Evolutionary conservation across 2,113 vertebrate genomes (phyloP).

Genomic region (sheep (Ovis aries)): ARS-UI_Ramb_v3.0 NC_056066.1:9955501-9956000

Average conservation of each 20-base stretch:
- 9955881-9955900: conserved; percentile 20
- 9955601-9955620: not conserved
- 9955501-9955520: not conserved
- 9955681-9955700: conserved; percentile 7
- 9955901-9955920: conserved; percentile 4
- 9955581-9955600: not conserved
- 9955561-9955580: not conserved
- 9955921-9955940: conserved; percentile 50
- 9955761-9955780: conserved; percentile 33
- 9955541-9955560: not conserved
- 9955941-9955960: conserved; percentile 38
- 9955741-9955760: conserved; percentile 2
- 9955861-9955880: not conserved
- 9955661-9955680: conserved; percentile 28
- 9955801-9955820: conserved; percentile 50
- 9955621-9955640: not conserved
- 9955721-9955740: conserved; percentile 7
- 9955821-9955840: conserved; percentile 45
- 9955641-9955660: not conserved
- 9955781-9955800: conserved; percentile 51
- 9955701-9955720: conserved; percentile 30
- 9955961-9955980: conserved; percentile 33
- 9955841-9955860: conserved; percentile 40
- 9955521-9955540: not conserved
- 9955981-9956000: conserved; percentile 35